phyloP scores from a whole-genome alignment of 1,140 invertebrate species.

The Platorchestia sp. region DNA sequence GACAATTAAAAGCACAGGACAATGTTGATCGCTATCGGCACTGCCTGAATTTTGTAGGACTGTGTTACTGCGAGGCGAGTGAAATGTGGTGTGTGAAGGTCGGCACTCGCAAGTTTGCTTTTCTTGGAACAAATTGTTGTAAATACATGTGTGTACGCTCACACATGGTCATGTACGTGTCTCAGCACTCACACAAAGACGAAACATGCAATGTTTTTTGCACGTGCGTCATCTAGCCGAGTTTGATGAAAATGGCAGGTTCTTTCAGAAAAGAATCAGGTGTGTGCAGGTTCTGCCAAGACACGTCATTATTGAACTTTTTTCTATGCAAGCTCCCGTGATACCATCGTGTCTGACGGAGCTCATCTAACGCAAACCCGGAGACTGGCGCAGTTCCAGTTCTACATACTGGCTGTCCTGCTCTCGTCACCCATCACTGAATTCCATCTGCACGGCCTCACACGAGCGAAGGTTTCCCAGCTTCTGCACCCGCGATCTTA shows the following conservation, averaged over 20 bases:
- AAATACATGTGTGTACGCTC: background rate
- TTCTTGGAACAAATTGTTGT: background rate
- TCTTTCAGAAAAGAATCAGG: background rate
- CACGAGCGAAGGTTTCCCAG: no score
- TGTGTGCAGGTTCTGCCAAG: background rate
- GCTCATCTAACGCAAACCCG: background rate
- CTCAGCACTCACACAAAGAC: background rate
- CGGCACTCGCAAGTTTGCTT: background rate
- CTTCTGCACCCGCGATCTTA: no score
- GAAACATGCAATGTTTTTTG: background rate
- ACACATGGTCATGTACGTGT: background rate
- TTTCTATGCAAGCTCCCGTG: background rate
- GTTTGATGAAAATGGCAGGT: no score
- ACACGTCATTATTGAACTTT: background rate
- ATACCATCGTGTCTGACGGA: background rate
- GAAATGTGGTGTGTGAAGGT: background rate
- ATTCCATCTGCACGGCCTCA: background rate
- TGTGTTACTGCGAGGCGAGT: background rate
- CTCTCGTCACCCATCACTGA: background rate
- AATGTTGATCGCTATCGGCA: conserved; percentile 23
- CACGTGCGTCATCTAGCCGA: no score
- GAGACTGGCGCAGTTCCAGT: background rate
- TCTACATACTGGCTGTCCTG: background rate
- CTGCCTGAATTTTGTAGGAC: background rate
- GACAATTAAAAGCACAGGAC: background rate